Evolutionary conservation across 2,888 invertebrate species (phyloP), one percentile per base, ranked within the genome.

Genomic region (Homarus gammarus): DNA sequence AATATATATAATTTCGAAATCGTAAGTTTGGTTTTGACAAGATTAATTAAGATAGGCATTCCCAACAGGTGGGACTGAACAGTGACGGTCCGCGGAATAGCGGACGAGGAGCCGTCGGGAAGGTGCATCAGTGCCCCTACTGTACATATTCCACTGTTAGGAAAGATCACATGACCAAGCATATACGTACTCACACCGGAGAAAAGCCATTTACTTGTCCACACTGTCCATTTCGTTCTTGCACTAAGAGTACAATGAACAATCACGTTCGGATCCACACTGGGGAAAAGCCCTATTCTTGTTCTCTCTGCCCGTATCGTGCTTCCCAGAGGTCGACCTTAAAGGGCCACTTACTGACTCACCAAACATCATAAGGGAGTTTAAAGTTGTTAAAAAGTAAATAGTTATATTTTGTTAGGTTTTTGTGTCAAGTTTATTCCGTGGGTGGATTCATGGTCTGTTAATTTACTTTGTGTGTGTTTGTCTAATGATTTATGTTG

Each of bases 11-110:
- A 61, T 56, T 79, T 79, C 40, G 10, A 64, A 83, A 31, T 83
- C 49, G 18, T 27, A 70, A 72, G 36, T 44, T 44, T 83, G 49
- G 72, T 51, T 72, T 33, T 83, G 51, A 83, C 70, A 70, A 72
- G 31, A 83, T 44, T 83, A 79, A 86, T 72, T 79, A 70, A 86
- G 86, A 51, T 78, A 86, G 86, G 86, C 86, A 86, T 86, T 86
- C 86, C 86, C 86, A 68, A 77, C 86, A 86, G 86, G 86, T 86
- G 73, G 86, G 64, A 86, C 86, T 77, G 77, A 86, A 86, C 78
- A 79, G 38, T 86, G 86, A 79, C 79, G 86, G 86, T 79, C 56
- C 33, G 78, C 68, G 77, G 86, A 78, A 77, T 86, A 79, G 86
- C 86, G 70, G 44, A 27, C 22, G 75, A 75, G 75, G 75, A 75